Evolutionary conservation across 2,797 vertebrate species (phyloP).

Genomic region (Lacerta agilis): DNA sequence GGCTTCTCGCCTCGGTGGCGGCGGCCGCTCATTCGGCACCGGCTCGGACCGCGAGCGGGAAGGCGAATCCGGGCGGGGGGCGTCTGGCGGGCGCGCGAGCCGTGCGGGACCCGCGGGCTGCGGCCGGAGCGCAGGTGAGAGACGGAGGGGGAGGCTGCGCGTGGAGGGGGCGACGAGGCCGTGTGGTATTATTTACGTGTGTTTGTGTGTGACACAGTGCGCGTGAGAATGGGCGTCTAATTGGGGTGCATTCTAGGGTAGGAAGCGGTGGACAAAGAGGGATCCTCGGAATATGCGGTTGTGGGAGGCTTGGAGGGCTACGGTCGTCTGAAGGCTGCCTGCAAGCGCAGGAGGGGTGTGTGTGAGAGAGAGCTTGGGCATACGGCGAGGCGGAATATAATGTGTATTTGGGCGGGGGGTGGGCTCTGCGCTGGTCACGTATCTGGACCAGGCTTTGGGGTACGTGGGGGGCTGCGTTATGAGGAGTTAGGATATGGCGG

Average conservation of each 20-base stretch:
- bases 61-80: not conserved
- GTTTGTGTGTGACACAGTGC: not conserved
- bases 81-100: not conserved
- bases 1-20: slow-evolving; percentile 10
- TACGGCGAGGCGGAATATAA: no score
- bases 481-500: not conserved
- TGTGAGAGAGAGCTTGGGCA: not conserved
- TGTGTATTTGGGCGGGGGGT: no score
- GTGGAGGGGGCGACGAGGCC: not conserved
- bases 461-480: not conserved
- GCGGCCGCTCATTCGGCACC: not conserved
- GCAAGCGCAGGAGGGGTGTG: not conserved
- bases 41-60: not conserved
- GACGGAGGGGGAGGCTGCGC: no score
- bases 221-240: not conserved
- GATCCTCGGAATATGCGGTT: not conserved
- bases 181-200: not conserved
- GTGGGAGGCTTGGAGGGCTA: not conserved
- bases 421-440: not conserved
- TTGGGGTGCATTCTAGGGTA: not conserved
- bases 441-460: not conserved
- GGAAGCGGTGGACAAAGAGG: not conserved
- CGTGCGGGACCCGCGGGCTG: not conserved
- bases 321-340: not conserved
- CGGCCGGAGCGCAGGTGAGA: slow-evolving; percentile 8